Evolutionary conservation across 2,797 vertebrate species (phyloP), one percentile per base, ranked within the genome.

Genomic region (Acomys russatus): DNA sequence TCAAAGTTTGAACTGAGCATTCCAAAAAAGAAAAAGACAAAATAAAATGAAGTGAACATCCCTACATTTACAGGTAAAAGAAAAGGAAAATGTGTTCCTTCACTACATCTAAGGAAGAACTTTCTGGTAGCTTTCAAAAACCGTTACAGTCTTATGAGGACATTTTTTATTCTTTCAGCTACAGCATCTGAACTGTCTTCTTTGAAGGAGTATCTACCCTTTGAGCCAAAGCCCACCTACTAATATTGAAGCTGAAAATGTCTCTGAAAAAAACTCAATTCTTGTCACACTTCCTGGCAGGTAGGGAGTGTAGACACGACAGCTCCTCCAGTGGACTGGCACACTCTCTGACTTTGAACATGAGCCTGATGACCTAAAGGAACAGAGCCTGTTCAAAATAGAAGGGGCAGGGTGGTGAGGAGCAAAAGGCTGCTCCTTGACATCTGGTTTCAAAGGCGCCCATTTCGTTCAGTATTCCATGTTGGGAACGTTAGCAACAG

Each of bases 11-110:
- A 83, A 96, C 84, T 12, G 66, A 97, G 11, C 44, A 49, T 23
- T 85, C 83, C 10, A 68, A 51, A 68, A n/a, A 30, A 66, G 9
- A 12, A 78, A 35, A n/a, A 15, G n/a, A 2, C 20, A 64, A 49
- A 11, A 11, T 1, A 2, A 30, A 63, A 25, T 23, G 3, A 73
- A 73, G 23, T 59, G 54, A 59, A 28, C 89, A 22, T 90, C 95
- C 23, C 35, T 95, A 76, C 77, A 84, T 80, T 70, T 92, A 44
- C 49, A 89, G 71, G 33, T n/a, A 33, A 90, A 93, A 92, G 35
- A 23, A 59, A 76, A 84, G 9, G 17, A 87, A 80, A 88, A 84
- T 33, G 20, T 64, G 9, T 12, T 74, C 23, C 84, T 92, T 33
- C 64, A 38, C 68, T 44, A 8, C 85, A 85, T 66, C 66, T 3